Percentiles rank a stretch among this genome's conserved stretches.
These are phyloP conservation scores for Atta colombica DNA, from an alignment of 1,140 invertebrate species.

Conservation along the genomic window DNA sequence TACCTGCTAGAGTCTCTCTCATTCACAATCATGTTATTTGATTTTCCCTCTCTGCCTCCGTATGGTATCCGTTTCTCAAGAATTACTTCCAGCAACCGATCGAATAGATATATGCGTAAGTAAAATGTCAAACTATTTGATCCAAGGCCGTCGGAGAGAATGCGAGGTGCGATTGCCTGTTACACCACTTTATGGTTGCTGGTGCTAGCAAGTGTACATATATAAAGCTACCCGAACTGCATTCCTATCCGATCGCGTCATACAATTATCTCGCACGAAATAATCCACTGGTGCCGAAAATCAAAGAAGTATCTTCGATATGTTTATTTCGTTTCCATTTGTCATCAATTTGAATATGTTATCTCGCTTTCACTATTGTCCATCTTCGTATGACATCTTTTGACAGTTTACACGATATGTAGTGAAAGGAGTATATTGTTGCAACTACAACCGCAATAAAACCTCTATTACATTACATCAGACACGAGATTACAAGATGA, in stretches of 20 bases:
- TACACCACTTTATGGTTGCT: constrained; percentile 57
- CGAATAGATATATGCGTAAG: constrained; percentile 75
- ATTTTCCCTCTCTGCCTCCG: constrained; percentile 14
- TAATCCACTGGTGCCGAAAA: constrained; percentile 24
- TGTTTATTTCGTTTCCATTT: neutral
- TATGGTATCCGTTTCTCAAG: constrained; percentile 36
- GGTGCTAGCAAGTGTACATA: constrained; percentile 49
- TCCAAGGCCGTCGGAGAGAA: constrained; percentile 78
- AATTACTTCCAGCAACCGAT: constrained; percentile 48
- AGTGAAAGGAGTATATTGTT: constrained; percentile 67
- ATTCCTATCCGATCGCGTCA: constrained; percentile 77
- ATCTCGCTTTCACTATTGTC: neutral
- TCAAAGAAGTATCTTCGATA: neutral
- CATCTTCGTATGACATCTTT: neutral
- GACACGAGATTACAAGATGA: constrained; percentile 42
- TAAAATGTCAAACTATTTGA: constrained; percentile 83
- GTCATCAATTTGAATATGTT: neutral
- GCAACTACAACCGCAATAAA: constrained; percentile 60
- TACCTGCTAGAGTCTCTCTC: neutral
- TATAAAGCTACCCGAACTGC: constrained; percentile 64
- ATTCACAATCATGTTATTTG: neutral
- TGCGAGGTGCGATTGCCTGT: constrained; percentile 72
- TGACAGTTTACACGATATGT: constrained; percentile 36
- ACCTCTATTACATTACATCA: constrained; percentile 39
- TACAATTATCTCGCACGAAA: constrained; percentile 68